These are phyloP conservation scores for Epinephelus fuscoguttatus DNA, from an alignment of 2,113 vertebrate genomes.

Conservation along the genomic window DNA sequence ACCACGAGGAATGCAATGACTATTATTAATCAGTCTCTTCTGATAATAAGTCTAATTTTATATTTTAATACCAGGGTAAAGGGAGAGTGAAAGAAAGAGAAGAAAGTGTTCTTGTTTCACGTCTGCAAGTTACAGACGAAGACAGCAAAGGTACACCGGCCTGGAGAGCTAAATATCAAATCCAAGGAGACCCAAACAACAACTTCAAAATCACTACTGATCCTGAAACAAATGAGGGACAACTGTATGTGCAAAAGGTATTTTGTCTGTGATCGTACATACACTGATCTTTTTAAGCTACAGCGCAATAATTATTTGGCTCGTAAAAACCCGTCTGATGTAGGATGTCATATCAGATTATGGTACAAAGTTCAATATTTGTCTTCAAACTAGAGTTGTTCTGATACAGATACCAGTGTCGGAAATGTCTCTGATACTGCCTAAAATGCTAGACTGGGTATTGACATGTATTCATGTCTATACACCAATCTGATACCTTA, in stretches of 20 bases:
- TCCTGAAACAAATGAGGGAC: conserved; percentile 76
- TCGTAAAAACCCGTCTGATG: too few species aligned
- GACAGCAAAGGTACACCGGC: conserved; percentile 65
- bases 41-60: neutral
- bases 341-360: too few species aligned
- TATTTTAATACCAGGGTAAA: conserved; percentile 40
- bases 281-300: neutral
- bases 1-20: neutral
- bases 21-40: neutral
- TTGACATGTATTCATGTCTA: too few species aligned
- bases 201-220: conserved; percentile 76
- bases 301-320: neutral
- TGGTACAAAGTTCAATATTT: too few species aligned
- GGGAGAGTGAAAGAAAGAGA: conserved; percentile 63
- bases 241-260: conserved; percentile 75
- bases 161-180: conserved; percentile 72
- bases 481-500: too few species aligned
- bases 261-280: neutral
- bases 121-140: conserved; percentile 67
- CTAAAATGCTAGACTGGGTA: too few species aligned
- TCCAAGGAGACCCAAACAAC: conserved; percentile 65
- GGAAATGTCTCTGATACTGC: too few species aligned
- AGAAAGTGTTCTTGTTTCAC: conserved; percentile 52
- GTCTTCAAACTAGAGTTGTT: too few species aligned
- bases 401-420: too few species aligned